Evolutionary conservation across 1,140 invertebrate genomes (phyloP).

Genomic region (Helicorthomorpha holstii): DNA sequence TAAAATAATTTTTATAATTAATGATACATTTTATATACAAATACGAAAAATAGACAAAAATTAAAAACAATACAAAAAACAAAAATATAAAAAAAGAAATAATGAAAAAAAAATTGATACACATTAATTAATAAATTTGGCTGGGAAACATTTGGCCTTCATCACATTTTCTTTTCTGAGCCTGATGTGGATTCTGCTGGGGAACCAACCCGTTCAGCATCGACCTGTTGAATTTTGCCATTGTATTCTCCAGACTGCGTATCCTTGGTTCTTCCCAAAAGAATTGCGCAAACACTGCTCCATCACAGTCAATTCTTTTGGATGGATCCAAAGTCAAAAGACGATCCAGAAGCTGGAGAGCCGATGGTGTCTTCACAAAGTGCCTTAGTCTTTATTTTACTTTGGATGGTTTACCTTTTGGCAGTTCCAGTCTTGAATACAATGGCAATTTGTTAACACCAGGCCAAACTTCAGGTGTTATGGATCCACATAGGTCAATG

Average conservation of each 20-base stretch:
- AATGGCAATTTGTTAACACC: conserved; percentile 83
- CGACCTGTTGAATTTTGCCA: conserved; percentile 79
- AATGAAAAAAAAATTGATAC: no score
- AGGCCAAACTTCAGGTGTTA: conserved; percentile 86
- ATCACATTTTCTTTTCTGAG: conserved; percentile 26
- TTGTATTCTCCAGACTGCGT: conserved; percentile 75
- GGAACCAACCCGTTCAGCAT: conserved; percentile 94
- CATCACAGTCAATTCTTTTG: conserved; percentile 78
- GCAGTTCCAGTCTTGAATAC: conserved; percentile 77
- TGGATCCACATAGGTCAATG: conserved; percentile 89
- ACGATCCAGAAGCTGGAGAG: conserved; percentile 85
- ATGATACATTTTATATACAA: no score
- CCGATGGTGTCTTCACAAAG: conserved; percentile 81
- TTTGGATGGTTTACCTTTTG: conserved; percentile 77
- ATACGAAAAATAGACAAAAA: no score
- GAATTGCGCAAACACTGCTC: conserved; percentile 91
- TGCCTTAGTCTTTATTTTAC: conserved; percentile 75
- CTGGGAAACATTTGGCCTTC: conserved; percentile 55
- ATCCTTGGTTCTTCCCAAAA: conserved; percentile 97
- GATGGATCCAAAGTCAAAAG: conserved; percentile 78
- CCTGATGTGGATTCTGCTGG: conserved; percentile 48
- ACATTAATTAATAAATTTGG: no score
- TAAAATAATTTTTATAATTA: no score
- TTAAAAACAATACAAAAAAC: no score
- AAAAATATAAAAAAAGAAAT: no score